Conservation (phyloP, 2,888 invertebrate species). For the Stegophylla sp. region DNA sequence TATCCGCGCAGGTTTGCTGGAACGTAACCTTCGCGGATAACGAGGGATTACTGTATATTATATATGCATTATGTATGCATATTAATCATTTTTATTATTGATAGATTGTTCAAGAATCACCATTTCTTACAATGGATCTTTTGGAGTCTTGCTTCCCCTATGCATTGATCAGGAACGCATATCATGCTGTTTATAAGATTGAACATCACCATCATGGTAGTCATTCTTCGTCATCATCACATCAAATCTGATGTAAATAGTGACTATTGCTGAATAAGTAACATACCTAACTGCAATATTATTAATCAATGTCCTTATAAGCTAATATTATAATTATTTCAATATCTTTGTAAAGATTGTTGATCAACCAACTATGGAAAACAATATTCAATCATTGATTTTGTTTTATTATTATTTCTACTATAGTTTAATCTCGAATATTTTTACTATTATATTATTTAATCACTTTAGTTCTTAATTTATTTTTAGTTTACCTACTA, state of each 20-base stretch:
- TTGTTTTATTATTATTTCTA: background rate
- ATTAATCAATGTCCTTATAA: background rate
- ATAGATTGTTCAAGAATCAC: conserved; percentile 95
- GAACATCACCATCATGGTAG: conserved; percentile 69
- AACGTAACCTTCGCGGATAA: no score
- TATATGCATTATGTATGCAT: background rate
- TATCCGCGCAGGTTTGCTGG: no score
- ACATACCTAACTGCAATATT: background rate
- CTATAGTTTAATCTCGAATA: background rate
- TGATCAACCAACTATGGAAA: background rate
- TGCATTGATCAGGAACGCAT: conserved; percentile 95
- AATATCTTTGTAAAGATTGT: background rate
- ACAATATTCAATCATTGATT: background rate
- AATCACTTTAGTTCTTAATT: background rate
- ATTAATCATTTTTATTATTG: conserved; percentile 1
- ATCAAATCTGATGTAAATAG: conserved; percentile 20
- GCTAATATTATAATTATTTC: background rate
- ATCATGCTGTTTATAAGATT: conserved; percentile 93
- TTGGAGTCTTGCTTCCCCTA: conserved; percentile 99
- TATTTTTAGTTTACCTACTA: background rate
- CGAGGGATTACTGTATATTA: no score
- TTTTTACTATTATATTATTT: background rate
- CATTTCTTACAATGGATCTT: conserved; percentile 97
- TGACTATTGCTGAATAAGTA: background rate
- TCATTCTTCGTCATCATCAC: conserved; percentile 26